Percentiles rank a stretch among this genome's conserved stretches.
These are phyloP conservation scores for Nebria salina DNA, from an alignment of 2,888 invertebrate genomes.

Conservation along the genomic window DNA sequence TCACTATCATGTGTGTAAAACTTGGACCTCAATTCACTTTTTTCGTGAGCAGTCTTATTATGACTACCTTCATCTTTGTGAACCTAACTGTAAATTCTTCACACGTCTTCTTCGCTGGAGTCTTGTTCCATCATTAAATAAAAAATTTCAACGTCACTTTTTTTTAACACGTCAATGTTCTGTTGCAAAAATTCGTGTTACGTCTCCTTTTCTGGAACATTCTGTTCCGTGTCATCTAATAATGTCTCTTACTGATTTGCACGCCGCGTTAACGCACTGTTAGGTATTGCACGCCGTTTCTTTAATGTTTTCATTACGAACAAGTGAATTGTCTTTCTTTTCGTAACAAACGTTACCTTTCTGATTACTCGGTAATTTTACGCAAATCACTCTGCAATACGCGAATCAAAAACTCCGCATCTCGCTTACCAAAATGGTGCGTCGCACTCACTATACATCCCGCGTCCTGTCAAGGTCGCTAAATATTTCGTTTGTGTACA, in stretches of 20 bases:
- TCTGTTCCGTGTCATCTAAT: background rate
- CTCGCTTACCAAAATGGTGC: background rate
- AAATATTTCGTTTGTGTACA: background rate
- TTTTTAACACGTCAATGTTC: background rate
- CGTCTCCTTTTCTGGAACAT: background rate
- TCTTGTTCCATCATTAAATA: background rate
- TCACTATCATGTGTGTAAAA: background rate
- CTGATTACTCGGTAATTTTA: background rate
- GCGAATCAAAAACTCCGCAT: background rate
- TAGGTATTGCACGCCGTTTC: background rate
- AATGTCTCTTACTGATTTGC: background rate
- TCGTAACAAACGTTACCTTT: background rate
- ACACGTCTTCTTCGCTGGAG: background rate
- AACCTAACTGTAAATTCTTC: background rate
- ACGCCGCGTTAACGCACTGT: background rate
- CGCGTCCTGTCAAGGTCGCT: background rate
- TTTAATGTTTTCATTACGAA: background rate
- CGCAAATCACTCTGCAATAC: background rate
- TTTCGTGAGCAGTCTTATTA: background rate
- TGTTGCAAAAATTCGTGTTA: background rate
- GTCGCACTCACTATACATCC: background rate
- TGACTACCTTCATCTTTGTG: background rate
- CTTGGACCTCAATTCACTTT: background rate
- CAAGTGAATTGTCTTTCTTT: background rate
- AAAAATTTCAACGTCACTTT: background rate